Evolutionary conservation across 2,888 invertebrate genomes (phyloP).

Genomic region (Drosophila macrospina): DNA sequence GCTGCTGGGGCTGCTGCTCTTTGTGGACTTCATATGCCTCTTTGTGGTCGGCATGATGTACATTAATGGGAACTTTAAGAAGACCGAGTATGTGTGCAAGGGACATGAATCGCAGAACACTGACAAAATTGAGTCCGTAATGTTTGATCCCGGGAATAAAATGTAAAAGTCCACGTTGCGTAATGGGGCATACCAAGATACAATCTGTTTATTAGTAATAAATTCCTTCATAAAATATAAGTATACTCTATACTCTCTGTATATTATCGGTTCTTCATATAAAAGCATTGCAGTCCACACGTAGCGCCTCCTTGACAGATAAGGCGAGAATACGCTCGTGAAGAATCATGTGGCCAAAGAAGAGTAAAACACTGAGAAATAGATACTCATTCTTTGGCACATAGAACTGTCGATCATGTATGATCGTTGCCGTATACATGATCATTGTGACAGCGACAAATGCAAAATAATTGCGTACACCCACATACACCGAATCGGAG

Average conservation of each 20-base stretch:
- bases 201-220: constrained; percentile 9
- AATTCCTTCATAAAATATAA: constrained; percentile 1
- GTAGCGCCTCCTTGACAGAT: constrained; percentile 2
- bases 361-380: constrained; percentile 61
- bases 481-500: background rate
- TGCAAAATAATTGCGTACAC: constrained; percentile 62
- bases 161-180: background rate
- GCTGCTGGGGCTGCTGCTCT: constrained; percentile 24
- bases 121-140: background rate
- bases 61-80: background rate
- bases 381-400: constrained; percentile 64
- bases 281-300: constrained; percentile 1
- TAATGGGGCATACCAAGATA: background rate
- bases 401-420: constrained; percentile 68
- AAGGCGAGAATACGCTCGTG: constrained; percentile 59
- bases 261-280: background rate
- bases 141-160: background rate
- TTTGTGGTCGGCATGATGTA: constrained; percentile 6
- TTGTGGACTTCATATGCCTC: constrained; percentile 26
- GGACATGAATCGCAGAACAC: background rate
- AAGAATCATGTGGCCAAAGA: constrained; percentile 64
- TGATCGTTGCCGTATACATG: constrained; percentile 68
- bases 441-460: constrained; percentile 57
- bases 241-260: background rate
- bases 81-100: background rate